Conservation (phyloP, 2,113 vertebrate species). For the Oncorhynchus mykiss region DNA sequence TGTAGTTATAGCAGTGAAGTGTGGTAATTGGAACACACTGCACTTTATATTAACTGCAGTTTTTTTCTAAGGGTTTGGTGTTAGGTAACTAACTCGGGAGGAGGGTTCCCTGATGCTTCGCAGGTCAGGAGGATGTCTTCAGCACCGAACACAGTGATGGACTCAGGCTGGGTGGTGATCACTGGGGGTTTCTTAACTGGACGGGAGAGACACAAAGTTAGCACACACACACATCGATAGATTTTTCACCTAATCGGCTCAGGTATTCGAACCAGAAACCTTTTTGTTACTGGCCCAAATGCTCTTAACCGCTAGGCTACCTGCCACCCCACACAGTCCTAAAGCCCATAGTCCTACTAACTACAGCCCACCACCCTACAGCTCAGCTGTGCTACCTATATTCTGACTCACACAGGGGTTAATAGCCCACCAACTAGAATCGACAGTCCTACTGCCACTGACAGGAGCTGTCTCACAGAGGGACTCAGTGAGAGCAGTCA, state of each 20-base stretch:
- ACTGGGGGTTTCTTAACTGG: slow-evolving; percentile 65
- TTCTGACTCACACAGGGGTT: not conserved
- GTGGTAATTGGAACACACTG: too few species aligned
- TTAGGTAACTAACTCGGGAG: slow-evolving; percentile 56
- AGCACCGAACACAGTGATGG: slow-evolving; percentile 62
- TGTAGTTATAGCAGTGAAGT: too few species aligned
- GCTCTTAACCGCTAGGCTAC: too few species aligned
- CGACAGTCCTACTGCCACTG: not conserved
- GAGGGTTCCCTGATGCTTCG: slow-evolving; percentile 63
- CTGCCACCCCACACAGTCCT: too few species aligned
- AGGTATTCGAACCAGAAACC: not conserved
- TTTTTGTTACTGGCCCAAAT: too few species aligned
- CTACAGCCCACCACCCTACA: too few species aligned
- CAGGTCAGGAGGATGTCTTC: slow-evolving; percentile 68
- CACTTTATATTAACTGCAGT: too few species aligned
- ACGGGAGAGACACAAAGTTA: slow-evolving; percentile 13
- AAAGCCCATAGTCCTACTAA: too few species aligned
- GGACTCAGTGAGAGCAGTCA: slow-evolving; percentile 16
- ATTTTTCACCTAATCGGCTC: slow-evolving; percentile 1
- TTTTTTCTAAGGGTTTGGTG: not conserved
- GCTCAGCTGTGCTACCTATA: too few species aligned
- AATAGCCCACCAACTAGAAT: not conserved
- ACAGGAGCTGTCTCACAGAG: slow-evolving; percentile 5
- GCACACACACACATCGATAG: slow-evolving; percentile 3
- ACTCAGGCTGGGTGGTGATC: slow-evolving; percentile 64